Evolutionary conservation across 2,888 invertebrate species (phyloP), one percentile per base, ranked within the genome.

Genomic region (Epirrhoe tristata): DNA sequence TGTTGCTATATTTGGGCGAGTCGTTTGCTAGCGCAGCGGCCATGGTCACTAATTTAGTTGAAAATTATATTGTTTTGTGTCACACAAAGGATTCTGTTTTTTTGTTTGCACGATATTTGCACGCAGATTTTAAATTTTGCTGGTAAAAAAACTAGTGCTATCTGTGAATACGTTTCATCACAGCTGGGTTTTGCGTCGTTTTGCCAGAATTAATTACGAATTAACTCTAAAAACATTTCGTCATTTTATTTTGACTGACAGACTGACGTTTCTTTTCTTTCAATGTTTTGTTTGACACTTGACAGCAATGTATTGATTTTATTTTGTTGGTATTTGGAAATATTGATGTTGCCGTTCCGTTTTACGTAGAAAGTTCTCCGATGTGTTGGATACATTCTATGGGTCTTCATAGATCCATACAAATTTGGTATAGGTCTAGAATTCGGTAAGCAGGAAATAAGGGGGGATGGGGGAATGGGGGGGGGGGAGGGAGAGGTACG

Each of bases 1-100:
- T 93, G 77, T 89, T 91, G 39, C 84, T 86, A 74, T 93, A 93
- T 84, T 89, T 91, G 6, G 93, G 93, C 46, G 93, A 93, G 75
- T 92, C 93, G 75, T 90, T 89, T 24, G 90, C 88, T 58, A 92
- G 75, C 31, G 87, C 86, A 68, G 88, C 84, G 65, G 92, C 89
- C 93, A 93, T 93, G 66, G 78, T 88, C 66, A 61, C 14, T 36
- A 63, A 64, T 61, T 34, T 56, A 39, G 34, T n/a, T 39, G 61
- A 69, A 66, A 66, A 58, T 12, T 10, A 34, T 16, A 39, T 12
- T 51, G 2, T 17, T 34, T 59, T 52, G 67, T 46, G 36, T 14
- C 61, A 72, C 72, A 74, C 73, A 70, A 74, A 74, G 63, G 63
- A 67, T 55, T 36, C 7, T 32, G 17, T 51, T 14, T 36, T 14